Evolutionary conservation across 23 tunicate species (phyloP).

Genomic region (Aplidium turbinatum): DNA sequence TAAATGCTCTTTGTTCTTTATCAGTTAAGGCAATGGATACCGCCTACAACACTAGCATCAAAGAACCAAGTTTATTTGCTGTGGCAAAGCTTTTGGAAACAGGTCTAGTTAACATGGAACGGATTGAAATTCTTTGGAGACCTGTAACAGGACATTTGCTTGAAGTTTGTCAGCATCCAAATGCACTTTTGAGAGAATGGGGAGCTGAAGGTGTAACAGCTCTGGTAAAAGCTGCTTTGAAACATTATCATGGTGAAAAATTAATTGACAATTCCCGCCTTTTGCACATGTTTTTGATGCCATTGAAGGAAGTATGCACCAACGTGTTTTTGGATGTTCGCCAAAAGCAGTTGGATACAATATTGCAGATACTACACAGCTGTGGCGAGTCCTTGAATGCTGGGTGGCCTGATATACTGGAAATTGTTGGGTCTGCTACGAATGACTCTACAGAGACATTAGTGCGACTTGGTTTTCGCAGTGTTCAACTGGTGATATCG

Average conservation of each 20-base stretch:
- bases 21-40: constrained; percentile 93
- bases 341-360: constrained; percentile 75
- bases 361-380: constrained; percentile 70
- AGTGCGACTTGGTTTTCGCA: constrained; percentile 81
- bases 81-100: constrained; percentile 90
- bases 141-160: constrained; percentile 97
- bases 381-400: constrained; percentile 76
- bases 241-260: constrained; percentile 57
- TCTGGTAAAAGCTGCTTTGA: constrained; percentile 82
- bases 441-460: constrained; percentile 52
- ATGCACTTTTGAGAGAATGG: constrained; percentile 73
- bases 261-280: constrained; percentile 49
- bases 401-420: constrained; percentile 83
- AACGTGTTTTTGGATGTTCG: constrained; percentile 58
- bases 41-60: constrained; percentile 67
- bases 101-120: constrained; percentile 85
- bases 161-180: constrained; percentile 95
- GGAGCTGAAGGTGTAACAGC: constrained; percentile 93
- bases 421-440: constrained; percentile 83
- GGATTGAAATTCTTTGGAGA: constrained; percentile 93
- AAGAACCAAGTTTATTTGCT: constrained; percentile 94
- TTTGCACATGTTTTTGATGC: constrained; percentile 87
- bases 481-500: constrained; percentile 84
- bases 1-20: constrained; percentile 92
- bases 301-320: constrained; percentile 73